Percentiles rank a stretch among this genome's conserved stretches.
Conservation (phyloP, 2,113 vertebrate genomes). For the Melanerpes formicivorus region DNA sequence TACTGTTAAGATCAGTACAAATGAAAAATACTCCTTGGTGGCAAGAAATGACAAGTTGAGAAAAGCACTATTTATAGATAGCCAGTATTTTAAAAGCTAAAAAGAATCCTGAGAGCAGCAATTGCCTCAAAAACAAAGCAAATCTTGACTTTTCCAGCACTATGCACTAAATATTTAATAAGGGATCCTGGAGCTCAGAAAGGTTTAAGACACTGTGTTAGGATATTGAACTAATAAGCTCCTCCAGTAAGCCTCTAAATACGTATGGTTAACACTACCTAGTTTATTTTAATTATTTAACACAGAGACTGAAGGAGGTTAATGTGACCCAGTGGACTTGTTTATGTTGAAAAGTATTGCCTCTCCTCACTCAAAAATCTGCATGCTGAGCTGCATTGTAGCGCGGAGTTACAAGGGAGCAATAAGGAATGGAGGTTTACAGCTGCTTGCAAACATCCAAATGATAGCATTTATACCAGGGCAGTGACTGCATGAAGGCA, state of each 20-base stretch:
- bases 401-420: slow-evolving; percentile 44
- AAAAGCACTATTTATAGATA: slow-evolving; percentile 14
- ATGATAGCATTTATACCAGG: background rate
- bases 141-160: slow-evolving; percentile 51
- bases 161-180: slow-evolving; percentile 57
- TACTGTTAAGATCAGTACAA: background rate
- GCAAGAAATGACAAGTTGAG: slow-evolving; percentile 5
- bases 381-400: slow-evolving; percentile 55
- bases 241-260: slow-evolving; percentile 61
- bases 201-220: slow-evolving; percentile 44
- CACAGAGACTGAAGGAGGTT: slow-evolving; percentile 44
- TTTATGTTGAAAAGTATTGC: slow-evolving; percentile 61
- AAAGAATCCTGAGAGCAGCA: slow-evolving; percentile 19
- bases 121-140: slow-evolving; percentile 44
- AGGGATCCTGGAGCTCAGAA: slow-evolving; percentile 53
- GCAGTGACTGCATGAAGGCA: background rate
- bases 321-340: slow-evolving; percentile 58
- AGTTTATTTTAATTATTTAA: slow-evolving; percentile 55
- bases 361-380: slow-evolving; percentile 60
- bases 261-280: slow-evolving; percentile 42
- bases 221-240: slow-evolving; percentile 51
- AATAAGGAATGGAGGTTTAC: slow-evolving; percentile 21
- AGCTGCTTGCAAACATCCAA: slow-evolving; percentile 2
- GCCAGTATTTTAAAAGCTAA: background rate
- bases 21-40: slow-evolving; percentile 10